A percentile compares a stretch with the other conserved stretches of the same genome.
phyloP scores from a whole-genome alignment of 2,797 vertebrate genomes.

The Anniella stebbinsi region DNA sequence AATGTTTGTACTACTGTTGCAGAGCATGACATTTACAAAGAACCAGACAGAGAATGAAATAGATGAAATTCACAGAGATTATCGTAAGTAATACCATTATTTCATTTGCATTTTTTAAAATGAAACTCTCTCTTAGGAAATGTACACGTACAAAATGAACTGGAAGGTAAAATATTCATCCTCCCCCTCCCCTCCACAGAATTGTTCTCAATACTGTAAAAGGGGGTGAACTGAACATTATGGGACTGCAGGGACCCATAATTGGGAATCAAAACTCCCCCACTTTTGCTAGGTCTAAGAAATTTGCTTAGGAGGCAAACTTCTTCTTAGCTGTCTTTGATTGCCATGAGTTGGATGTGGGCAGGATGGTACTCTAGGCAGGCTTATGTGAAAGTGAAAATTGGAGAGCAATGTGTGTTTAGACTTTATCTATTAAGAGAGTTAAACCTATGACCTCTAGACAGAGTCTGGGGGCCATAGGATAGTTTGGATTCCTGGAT shows the following conservation, averaged over 20 bases:
- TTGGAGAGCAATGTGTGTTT: not conserved
- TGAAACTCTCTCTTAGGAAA: not conserved
- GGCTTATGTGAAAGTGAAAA: not conserved
- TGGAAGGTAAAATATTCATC: not conserved
- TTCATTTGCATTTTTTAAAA: slow-evolving; percentile 35
- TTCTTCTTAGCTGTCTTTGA: not conserved
- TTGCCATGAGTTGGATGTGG: not conserved
- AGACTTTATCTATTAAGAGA: not conserved
- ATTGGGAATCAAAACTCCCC: not conserved
- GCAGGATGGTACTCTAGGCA: not conserved
- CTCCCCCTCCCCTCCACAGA: not conserved
- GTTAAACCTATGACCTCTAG: too few relatives aligned
- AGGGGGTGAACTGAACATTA: not conserved
- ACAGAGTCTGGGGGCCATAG: too few relatives aligned
- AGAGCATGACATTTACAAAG: slow-evolving; percentile 91
- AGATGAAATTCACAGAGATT: slow-evolving; percentile 88
- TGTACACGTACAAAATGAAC: not conserved
- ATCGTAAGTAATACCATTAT: slow-evolving; percentile 85
- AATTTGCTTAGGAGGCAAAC: not conserved
- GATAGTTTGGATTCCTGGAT: too few relatives aligned
- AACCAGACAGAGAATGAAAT: slow-evolving; percentile 91
- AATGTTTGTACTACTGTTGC: slow-evolving; percentile 53
- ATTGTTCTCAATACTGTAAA: not conserved
- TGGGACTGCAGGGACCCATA: not conserved
- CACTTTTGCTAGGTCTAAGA: not conserved